phyloP scores from a whole-genome alignment of 1,140 invertebrate species.

The Aphaenogaster ashmeadi region DNA sequence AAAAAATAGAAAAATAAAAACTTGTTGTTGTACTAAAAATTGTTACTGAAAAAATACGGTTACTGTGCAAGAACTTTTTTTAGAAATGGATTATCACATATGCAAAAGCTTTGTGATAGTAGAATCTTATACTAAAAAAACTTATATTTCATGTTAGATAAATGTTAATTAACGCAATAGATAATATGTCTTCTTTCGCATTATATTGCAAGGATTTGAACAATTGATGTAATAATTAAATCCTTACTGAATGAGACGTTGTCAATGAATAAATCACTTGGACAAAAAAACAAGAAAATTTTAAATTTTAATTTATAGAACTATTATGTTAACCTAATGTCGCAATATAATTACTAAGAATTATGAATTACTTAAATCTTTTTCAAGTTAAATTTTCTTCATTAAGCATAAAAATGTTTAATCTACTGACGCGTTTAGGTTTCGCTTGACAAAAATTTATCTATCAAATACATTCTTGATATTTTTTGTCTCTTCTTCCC shows the following conservation, averaged over 20 bases:
- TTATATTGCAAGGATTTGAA: background rate
- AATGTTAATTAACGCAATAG: constrained; percentile 7
- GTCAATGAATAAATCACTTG: background rate
- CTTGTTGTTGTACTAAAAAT: background rate
- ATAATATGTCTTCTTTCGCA: background rate
- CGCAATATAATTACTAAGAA: background rate
- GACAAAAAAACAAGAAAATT: constrained; percentile 1
- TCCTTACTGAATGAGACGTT: background rate
- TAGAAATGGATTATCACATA: background rate
- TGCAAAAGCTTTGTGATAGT: background rate
- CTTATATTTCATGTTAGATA: constrained; percentile 4
- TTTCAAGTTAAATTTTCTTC: background rate
- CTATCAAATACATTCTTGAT: background rate
- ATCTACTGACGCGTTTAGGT: background rate
- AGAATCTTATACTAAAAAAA: background rate
- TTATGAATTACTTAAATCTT: constrained; percentile 15
- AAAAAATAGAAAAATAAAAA: constrained; percentile 12
- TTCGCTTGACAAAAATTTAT: constrained; percentile 17
- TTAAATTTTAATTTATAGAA: background rate
- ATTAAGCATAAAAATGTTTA: background rate
- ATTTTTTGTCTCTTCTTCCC: constrained; percentile 10
- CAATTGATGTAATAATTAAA: constrained; percentile 29
- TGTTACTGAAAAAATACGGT: background rate
- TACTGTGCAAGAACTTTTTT: background rate
- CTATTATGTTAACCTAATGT: background rate